Conservation (phyloP, 2,888 invertebrate species). For the Campopleginae sp. region DNA sequence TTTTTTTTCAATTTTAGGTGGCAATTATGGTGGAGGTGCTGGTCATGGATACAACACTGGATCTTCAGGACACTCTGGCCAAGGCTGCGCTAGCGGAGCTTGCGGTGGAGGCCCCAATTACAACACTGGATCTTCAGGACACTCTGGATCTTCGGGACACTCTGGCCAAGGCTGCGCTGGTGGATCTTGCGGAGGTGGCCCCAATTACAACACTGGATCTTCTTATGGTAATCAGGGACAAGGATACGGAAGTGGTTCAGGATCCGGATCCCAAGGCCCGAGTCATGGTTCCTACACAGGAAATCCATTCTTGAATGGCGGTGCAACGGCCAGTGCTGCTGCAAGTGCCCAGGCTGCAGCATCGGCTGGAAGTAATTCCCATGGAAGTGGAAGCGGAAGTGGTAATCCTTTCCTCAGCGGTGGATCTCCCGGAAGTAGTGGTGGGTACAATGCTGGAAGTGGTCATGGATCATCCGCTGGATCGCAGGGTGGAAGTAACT, state of each 20-base stretch:
- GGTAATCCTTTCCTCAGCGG: conserved; percentile 63
- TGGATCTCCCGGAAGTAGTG: conserved; percentile 17
- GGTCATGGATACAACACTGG: conserved; percentile 38
- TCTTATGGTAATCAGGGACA: not conserved
- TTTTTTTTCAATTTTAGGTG: conserved; percentile 52
- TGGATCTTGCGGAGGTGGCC: conserved; percentile 20
- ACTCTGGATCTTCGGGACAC: not conserved
- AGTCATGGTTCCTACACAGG: conserved; percentile 50
- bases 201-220: conserved; percentile 25
- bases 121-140: conserved; percentile 18
- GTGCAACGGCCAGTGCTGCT: conserved; percentile 27
- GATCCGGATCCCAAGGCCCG: conserved; percentile 32
- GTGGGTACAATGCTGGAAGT: conserved; percentile 32
- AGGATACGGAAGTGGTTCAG: conserved; percentile 30
- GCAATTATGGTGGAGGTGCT: conserved; percentile 16
- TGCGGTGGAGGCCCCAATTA: conserved; percentile 8
- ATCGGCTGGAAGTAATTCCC: conserved; percentile 38
- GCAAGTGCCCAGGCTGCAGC: conserved; percentile 62
- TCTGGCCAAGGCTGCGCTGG: conserved; percentile 15
- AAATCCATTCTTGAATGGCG: conserved; percentile 69
- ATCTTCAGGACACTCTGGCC: conserved; percentile 7
- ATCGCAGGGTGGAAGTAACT: conserved; percentile 26
- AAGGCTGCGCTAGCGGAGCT: conserved; percentile 25
- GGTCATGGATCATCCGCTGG: conserved; percentile 24
- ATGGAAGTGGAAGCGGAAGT: not conserved